Base-by-base conservation (phyloP, 2,113 vertebrate species). In the Hippocampus comes region DNA sequence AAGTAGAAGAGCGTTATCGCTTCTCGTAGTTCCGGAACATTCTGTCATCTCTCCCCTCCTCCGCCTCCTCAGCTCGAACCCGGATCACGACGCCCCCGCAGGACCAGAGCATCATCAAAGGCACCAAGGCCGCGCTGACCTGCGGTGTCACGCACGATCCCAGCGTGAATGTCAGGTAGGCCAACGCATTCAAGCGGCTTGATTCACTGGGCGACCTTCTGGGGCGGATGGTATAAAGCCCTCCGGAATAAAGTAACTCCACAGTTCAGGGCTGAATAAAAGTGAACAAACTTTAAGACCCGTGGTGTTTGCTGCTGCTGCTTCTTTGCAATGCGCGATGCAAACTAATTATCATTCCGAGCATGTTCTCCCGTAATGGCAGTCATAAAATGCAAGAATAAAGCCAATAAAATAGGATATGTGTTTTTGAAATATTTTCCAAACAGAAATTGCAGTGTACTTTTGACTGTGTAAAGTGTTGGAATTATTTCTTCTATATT, bases 31-130 rank as follows among this genome's bases (percentile, higher is more conserved):
- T 60, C 57, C 25, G 27, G 42, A 25, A 66, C 38, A 2, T 17
- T 59, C 55, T 27, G 6, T 77, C 42, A 30, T 21, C 11, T 53
- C 42, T 63, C 43, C 38, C 18, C 30, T 17, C 70, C 0, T 38
- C 43, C 67, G 8, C 65, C 34, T 60, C 74, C 48, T 0, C 90
- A 98, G 97, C 97, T 38, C 95, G 96, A 74, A 99, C 97, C 3
- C 93, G 94, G 1, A 98, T 99, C 85, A 95, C 93, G 0, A 93
- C 86, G 69, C 94, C 95, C 0, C 97, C 96, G 0, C 95, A 96
- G 92, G 94, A 99, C 84, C 97, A 96, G 91, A 99, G 95, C 0
- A 96, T 99, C 79, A 99, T 99, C 91, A 99, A 99, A 83, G 97
- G 97, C 11, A 98, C 96, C n/a, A 97, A 97, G 83, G 97, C 97